A percentile compares a stretch with the other conserved stretches of the same genome.
Evolutionary conservation across 2,113 vertebrate species (phyloP).

Genomic region (Haplotaxodon microlepis): DNA sequence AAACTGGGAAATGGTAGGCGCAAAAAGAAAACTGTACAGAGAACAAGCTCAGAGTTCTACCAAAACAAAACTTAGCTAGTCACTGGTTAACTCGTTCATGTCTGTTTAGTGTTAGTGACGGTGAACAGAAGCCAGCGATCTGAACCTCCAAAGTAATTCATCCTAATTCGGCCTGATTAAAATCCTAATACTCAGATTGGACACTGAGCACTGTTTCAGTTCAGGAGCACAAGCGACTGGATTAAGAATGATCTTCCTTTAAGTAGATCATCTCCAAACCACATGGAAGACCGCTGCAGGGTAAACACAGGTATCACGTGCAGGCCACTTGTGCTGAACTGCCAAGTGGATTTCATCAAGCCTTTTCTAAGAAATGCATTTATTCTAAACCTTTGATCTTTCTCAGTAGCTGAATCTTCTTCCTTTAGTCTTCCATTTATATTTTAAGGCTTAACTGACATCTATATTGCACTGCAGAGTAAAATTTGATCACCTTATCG

Average conservation of each 20-base stretch:
- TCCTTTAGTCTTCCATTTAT: not conserved
- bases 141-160: not conserved
- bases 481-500: not conserved
- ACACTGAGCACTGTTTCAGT: not conserved
- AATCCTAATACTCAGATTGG: not conserved
- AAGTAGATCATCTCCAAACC: not conserved
- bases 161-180: not conserved
- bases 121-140: not conserved
- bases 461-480: not conserved
- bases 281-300: not conserved
- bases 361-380: not conserved
- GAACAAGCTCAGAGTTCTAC: not conserved
- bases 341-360: not conserved
- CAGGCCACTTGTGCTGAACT: not conserved
- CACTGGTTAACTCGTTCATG: not conserved
- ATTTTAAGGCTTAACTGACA: not conserved
- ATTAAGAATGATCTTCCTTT: not conserved
- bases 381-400: not conserved
- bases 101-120: rapidly evolving
- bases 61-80: not conserved
- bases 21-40: not conserved
- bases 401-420: not conserved
- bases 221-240: not conserved
- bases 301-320: not conserved
- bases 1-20: not conserved